These are phyloP conservation scores for Philotrypesis tridentata DNA, from an alignment of 1,140 invertebrate species.

Conservation along the genomic window DNA sequence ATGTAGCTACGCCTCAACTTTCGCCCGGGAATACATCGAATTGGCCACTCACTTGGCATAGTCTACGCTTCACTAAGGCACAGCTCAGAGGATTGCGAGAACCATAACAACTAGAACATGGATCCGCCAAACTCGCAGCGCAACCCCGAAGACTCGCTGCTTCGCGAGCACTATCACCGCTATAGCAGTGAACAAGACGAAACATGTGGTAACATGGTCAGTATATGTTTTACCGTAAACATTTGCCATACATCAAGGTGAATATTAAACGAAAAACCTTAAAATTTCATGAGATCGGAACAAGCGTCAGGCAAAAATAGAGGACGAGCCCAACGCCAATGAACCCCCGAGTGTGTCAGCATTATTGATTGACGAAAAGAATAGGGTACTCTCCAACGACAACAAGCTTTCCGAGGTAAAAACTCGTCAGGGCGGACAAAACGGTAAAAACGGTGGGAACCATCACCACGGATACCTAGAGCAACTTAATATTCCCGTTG, in stretches of 20 bases:
- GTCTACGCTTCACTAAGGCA: constrained; percentile 59
- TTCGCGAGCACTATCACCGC: constrained; percentile 3
- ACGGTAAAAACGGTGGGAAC: constrained; percentile 55
- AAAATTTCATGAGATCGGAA: background rate
- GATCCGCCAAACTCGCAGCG: background rate
- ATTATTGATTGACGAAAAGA: background rate
- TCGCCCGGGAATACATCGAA: constrained; percentile 56
- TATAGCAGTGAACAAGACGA: background rate
- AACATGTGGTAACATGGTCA: constrained; percentile 35
- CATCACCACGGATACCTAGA: constrained; percentile 64
- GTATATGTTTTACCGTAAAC: background rate
- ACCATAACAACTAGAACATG: background rate
- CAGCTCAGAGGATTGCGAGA: background rate
- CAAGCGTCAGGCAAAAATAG: background rate
- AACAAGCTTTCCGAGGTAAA: background rate
- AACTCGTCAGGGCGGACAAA: background rate
- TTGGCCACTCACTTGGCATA: constrained; percentile 56
- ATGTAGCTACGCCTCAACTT: constrained; percentile 61
- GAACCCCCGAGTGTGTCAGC: background rate
- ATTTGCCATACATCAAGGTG: background rate
- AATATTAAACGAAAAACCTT: background rate
- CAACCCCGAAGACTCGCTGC: background rate
- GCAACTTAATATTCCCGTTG: constrained; percentile 60
- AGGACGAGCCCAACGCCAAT: constrained; percentile 12
- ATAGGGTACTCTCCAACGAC: background rate